Evolutionary conservation across 2,888 invertebrate genomes (phyloP), one percentile per base, ranked within the genome.

Genomic region (Coenonympha glycerion): DNA sequence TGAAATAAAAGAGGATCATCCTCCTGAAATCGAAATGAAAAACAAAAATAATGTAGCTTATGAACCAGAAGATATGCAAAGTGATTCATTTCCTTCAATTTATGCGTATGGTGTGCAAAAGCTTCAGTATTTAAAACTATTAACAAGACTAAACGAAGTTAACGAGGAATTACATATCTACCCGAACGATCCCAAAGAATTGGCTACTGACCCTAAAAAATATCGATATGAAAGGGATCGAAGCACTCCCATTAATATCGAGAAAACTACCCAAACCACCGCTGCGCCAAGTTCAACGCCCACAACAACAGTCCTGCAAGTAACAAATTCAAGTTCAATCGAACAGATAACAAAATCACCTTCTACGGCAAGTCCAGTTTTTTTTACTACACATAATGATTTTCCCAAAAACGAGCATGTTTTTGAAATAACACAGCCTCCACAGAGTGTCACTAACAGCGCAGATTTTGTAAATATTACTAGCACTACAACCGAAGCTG

Each of bases 21-120:
- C 76, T 40, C 54, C 55, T 15, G 71, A 76, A 62, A 48, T 68
- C 21, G 30, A 56, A 36, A 46, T 40, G 42, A 41, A 50, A 52
- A 57, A 64, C 31, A 63, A 65, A 60, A 48, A 53, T 54, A 53
- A 64, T 1, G 71, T 86, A 49, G 86, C 79, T 44, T 86, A 86
- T 54, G 76, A 80, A 16, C 86, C 86, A 18, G 69, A 77, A 52
- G 64, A 76, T 37, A 86, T 86, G 87, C 87, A 86, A 71, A 66
- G 71, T 47, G 86, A 87, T 69, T 68, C 80, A 11, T 76, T 76
- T 57, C 76, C 84, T 50, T 83, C 81, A 3, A 72, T 83, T 49
- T 77, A 76, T 58, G 73, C 82, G 13, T 85, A 84, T 47, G 86
- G 84, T 48, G 65, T 82, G 41, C 81, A 84, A 76, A 84, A 79